Conservation (phyloP, 2,113 vertebrate genomes). For the Dipodomys ordii region DNA sequence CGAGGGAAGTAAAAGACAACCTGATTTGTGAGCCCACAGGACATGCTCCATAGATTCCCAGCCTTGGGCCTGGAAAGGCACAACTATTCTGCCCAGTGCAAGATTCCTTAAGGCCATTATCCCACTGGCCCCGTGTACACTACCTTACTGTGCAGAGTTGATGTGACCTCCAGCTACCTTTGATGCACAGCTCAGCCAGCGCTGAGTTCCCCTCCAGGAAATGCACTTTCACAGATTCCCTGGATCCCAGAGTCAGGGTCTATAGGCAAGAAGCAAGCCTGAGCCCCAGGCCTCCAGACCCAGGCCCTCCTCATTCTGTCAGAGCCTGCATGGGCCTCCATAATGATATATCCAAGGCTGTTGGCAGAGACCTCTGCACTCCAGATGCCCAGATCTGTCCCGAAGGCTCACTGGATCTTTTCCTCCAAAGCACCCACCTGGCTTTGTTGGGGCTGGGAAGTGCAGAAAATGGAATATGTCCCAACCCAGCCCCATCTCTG, state of each 20-base stretch:
- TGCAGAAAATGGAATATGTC: neutral
- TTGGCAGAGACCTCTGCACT: neutral
- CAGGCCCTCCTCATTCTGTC: no score
- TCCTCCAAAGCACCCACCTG: conserved; percentile 36
- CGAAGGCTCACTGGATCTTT: neutral
- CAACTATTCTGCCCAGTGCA: neutral
- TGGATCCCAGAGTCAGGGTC: neutral
- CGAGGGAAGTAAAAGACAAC: neutral
- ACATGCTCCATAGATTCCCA: neutral
- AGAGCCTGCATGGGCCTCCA: no score
- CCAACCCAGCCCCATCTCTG: neutral
- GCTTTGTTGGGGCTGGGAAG: conserved; percentile 5
- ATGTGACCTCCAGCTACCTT: neutral
- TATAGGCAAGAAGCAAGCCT: neutral
- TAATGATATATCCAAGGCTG: no score
- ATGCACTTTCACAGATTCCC: neutral
- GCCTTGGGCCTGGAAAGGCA: neutral
- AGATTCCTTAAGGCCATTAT: neutral
- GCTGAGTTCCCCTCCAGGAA: no score
- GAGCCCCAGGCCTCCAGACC: neutral
- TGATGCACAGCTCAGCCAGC: neutral
- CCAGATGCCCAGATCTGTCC: neutral
- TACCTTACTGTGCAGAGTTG: accelerated
- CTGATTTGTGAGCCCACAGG: neutral
- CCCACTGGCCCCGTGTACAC: neutral